These are phyloP conservation scores for Morinoia aosen DNA, from an alignment of 2,888 invertebrate species.

Conservation along the genomic window DNA sequence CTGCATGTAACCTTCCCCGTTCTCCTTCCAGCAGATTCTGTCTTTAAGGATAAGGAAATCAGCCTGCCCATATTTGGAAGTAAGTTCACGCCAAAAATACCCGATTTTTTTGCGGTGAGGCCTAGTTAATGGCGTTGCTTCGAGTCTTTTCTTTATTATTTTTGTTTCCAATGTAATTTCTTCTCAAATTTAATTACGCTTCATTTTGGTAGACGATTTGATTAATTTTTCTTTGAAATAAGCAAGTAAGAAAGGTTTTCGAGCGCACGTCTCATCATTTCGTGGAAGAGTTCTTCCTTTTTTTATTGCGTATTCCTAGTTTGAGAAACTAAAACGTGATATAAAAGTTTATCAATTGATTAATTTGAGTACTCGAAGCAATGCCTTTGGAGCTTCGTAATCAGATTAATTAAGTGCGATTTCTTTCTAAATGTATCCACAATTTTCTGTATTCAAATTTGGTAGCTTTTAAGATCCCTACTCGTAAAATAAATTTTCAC, in stretches of 20 bases:
- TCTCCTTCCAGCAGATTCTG: slow-evolving; percentile 69
- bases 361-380: not conserved
- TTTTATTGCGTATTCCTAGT: not conserved
- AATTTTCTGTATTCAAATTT: not conserved
- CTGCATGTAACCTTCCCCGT: slow-evolving; percentile 50
- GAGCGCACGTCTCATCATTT: not conserved
- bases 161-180: not conserved
- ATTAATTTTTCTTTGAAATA: not conserved
- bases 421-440: not conserved
- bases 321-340: not conserved
- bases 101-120: not conserved
- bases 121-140: not conserved
- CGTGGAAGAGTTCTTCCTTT: not conserved
- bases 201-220: not conserved
- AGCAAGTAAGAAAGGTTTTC: not conserved
- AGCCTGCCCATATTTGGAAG: slow-evolving; percentile 71
- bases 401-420: not conserved
- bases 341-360: not conserved
- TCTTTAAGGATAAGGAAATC: slow-evolving; percentile 70
- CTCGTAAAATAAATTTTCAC: not conserved
- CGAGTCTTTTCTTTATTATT: not conserved
- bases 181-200: not conserved
- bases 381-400: not conserved
- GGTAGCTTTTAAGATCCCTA: not conserved
- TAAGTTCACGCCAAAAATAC: slow-evolving; percentile 68